Evolutionary conservation across 2,113 vertebrate species (phyloP).

Genomic region (Gymnobelideus leadbeateri): DNA sequence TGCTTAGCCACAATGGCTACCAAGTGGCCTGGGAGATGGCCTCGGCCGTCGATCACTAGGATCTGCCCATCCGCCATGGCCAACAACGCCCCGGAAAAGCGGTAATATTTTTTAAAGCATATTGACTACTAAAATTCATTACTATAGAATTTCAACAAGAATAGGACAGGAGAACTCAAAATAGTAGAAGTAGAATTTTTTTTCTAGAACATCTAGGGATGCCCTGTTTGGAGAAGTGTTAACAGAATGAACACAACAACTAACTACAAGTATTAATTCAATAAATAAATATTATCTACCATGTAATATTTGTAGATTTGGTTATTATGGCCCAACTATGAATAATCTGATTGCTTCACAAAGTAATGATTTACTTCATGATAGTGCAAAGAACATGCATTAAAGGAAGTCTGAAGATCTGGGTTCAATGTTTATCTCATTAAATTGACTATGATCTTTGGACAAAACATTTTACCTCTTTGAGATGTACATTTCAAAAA

Average conservation of each 20-base stretch:
- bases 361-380: background rate
- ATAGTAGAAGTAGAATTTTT: background rate
- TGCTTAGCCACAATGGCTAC: slow-evolving; percentile 89
- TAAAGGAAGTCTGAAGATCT: background rate
- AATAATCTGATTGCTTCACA: background rate
- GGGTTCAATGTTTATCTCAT: background rate
- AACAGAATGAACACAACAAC: background rate
- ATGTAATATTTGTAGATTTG: background rate
- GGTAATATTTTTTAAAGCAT: no score
- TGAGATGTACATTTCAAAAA: background rate
- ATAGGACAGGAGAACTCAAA: background rate
- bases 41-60: no score
- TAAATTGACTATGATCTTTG: background rate
- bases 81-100: no score
- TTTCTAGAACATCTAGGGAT: background rate
- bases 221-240: background rate
- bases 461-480: background rate
- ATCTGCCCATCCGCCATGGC: no score
- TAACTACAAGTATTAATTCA: background rate
- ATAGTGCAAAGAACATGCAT: background rate
- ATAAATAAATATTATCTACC: background rate
- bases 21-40: no score
- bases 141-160: background rate
- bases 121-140: background rate
- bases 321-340: background rate